Evolutionary conservation across 2,888 invertebrate genomes (phyloP).

Genomic region (Campaea margaritaria): DNA sequence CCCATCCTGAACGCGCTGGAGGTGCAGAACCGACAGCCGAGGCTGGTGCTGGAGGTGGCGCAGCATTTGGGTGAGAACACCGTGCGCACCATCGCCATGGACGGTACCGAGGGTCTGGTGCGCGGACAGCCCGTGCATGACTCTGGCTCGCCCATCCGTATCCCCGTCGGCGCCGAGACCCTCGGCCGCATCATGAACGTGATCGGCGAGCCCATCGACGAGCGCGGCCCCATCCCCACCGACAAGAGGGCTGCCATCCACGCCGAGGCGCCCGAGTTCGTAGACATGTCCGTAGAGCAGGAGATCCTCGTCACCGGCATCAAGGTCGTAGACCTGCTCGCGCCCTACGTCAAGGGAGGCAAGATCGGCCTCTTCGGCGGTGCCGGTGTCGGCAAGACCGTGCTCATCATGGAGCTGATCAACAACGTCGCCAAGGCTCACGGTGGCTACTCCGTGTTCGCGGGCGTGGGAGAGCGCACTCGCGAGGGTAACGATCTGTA

Average conservation of each 20-base stretch:
- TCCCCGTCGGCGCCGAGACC: conserved; percentile 96
- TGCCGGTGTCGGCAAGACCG: conserved; percentile 98
- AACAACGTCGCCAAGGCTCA: conserved; percentile 98
- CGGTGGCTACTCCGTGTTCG: conserved; percentile 98
- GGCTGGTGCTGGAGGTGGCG: conserved; percentile 93
- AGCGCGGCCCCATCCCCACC: conserved; percentile 93
- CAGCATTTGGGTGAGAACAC: conserved; percentile 97
- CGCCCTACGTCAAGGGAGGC: conserved; percentile 97
- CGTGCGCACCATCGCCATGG: conserved; percentile 97
- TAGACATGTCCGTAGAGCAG: conserved; percentile 96
- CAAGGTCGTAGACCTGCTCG: conserved; percentile 96
- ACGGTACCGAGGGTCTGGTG: conserved; percentile 95
- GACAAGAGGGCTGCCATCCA: conserved; percentile 93
- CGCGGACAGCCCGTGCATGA: conserved; percentile 94
- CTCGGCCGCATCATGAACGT: conserved; percentile 97
- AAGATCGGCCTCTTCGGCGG: conserved; percentile 98
- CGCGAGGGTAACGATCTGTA: conserved; percentile 98
- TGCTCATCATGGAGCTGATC: conserved; percentile 98
- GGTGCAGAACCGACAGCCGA: conserved; percentile 92
- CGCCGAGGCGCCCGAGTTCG: conserved; percentile 95
- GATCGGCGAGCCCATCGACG: conserved; percentile 94
- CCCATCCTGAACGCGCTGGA: conserved; percentile 98
- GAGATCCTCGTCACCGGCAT: conserved; percentile 97
- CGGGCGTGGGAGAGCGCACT: conserved; percentile 97
- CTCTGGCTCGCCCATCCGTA: conserved; percentile 94